These are phyloP conservation scores for Ips nitidus DNA, from an alignment of 1,140 invertebrate genomes.

Conservation along the genomic window DNA sequence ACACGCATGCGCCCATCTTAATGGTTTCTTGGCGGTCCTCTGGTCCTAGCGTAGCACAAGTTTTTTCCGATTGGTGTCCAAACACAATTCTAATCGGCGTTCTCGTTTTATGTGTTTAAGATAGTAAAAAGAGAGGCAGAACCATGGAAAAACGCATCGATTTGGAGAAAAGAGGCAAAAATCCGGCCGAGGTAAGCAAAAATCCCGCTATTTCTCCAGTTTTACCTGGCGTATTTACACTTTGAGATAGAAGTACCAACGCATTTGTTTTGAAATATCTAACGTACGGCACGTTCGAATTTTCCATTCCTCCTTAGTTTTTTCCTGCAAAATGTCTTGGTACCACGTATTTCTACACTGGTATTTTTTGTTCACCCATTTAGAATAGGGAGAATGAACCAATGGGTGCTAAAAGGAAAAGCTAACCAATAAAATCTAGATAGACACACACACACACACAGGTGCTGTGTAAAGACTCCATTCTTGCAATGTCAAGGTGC, in stretches of 20 bases:
- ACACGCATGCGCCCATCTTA: slow-evolving; percentile 10
- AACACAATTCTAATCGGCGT: neutral
- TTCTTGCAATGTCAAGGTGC: too few relatives aligned
- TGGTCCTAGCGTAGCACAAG: neutral
- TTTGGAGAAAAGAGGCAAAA: slow-evolving; percentile 82
- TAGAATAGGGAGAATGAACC: too few relatives aligned
- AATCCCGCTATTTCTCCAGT: slow-evolving; percentile 2
- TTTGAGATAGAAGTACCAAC: slow-evolving; percentile 1
- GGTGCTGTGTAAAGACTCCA: too few relatives aligned
- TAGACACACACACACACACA: too few relatives aligned
- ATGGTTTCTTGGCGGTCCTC: slow-evolving; percentile 23
- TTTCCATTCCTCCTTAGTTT: slow-evolving; percentile 4
- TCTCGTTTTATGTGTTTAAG: slow-evolving; percentile 12
- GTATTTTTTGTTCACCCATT: neutral
- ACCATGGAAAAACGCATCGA: slow-evolving; percentile 90
- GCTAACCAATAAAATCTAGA: too few relatives aligned
- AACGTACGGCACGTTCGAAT: neutral
- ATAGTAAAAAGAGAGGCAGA: neutral
- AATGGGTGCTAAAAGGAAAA: too few relatives aligned
- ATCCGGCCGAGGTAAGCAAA: slow-evolving; percentile 76
- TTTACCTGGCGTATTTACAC: slow-evolving; percentile 15
- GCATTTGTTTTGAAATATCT: slow-evolving; percentile 21
- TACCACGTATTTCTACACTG: neutral
- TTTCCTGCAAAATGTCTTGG: neutral
- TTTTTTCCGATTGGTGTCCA: slow-evolving; percentile 18